Base-by-base conservation (phyloP, 92 coral and sea anemone species). In the Bergia puertoricense region DNA sequence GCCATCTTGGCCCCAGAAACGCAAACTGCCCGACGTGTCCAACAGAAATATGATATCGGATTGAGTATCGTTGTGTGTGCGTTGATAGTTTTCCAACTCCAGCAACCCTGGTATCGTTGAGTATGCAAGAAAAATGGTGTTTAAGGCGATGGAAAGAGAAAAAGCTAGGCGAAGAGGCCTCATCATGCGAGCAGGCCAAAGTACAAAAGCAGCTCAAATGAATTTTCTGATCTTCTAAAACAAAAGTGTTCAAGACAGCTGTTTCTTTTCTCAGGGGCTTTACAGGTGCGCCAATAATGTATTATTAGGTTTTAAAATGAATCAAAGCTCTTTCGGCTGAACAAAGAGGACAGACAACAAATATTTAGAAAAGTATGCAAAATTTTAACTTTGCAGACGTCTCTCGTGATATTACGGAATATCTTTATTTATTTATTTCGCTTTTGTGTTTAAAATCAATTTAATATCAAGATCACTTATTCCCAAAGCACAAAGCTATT, bases 1-100 rank as follows among this genome's bases (percentile, higher is more conserved):
- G 50, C 99, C 99, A 76, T 88, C 93, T 75, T 91, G 91, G 22
- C 82, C 89, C 59, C 65, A 82, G 88, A 91, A 91, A 86, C 92
- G 85, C 40, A 97, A 79, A 91, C 98, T 97, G 13, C 97, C 99
- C 16, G 98, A 97, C 62, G 93, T 92, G 81, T 97, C 99, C 72
- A 97, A 85, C 30, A 97, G 92, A 84, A 97, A 97, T 56, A 97
- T 93, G 13, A 97, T 89, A 83, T 95, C 99, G 38, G 99, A 95
- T 57, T 92, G 77, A 2, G 96, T 86, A 40, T 90, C 82, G 78
- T 95, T 94, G 93, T 95, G 98, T 51, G 71, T 13, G 68, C 98
- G 91, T 65, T 95, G 98, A 80, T 93, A 95, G n/a, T 91, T 84
- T 69, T 86, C 68, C 48, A 95, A 73, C 65, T 95, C 93, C 50